A percentile compares a stretch with the other conserved stretches of the same genome.
Evolutionary conservation across 2,888 invertebrate species (phyloP).

Genomic region (Hydropsyche betteni): DNA sequence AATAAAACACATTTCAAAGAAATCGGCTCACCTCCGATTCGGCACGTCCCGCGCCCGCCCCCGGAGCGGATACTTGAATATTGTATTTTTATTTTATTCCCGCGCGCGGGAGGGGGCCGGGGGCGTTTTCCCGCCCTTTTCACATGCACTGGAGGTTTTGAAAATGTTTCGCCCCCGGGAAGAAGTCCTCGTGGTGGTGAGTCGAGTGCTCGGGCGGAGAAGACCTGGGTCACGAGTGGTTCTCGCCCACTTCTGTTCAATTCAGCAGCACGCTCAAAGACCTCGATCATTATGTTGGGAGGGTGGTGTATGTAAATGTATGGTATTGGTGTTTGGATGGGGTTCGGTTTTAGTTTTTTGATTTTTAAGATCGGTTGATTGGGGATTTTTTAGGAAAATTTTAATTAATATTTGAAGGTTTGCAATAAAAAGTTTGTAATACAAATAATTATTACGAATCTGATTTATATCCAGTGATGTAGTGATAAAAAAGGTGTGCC

Average conservation of each 20-base stretch:
- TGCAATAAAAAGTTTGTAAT: no score
- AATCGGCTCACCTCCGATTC: conserved; percentile 27
- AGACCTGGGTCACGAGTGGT: conserved; percentile 26
- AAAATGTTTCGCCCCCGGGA: conserved; percentile 23
- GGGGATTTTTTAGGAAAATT: no score
- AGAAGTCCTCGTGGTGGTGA: conserved; percentile 32
- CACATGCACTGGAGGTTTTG: neutral
- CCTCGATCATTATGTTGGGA: conserved; percentile 33
- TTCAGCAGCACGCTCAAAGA: conserved; percentile 32
- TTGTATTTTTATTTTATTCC: conserved; percentile 41
- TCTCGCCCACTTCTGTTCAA: conserved; percentile 38
- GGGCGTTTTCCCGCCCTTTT: neutral
- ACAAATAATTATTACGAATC: no score
- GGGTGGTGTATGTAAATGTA: no score
- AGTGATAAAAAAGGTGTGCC: no score
- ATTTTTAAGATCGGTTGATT: no score
- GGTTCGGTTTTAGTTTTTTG: no score
- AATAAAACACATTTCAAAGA: neutral
- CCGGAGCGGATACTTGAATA: conserved; percentile 32
- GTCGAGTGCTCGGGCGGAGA: conserved; percentile 2
- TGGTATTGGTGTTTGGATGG: no score
- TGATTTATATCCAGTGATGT: no score
- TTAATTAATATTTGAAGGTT: no score
- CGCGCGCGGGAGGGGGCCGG: neutral
- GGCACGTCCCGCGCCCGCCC: conserved; percentile 21